Base-by-base conservation (phyloP, 2,888 invertebrate genomes). In the Schizotus pectinicornis region DNA sequence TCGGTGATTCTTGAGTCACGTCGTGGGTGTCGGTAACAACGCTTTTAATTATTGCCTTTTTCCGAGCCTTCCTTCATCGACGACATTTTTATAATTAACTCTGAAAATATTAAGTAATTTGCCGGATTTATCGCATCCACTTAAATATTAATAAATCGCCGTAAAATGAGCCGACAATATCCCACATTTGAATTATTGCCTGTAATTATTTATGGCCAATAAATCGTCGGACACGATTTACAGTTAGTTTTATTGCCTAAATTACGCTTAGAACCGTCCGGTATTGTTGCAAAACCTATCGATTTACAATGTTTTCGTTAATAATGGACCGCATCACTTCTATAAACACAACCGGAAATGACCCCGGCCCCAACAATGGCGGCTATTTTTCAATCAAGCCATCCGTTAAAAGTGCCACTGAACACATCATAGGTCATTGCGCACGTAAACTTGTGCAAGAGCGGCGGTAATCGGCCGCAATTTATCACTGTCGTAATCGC, bases 361-460 rank as follows among this genome's bases (percentile, higher is more conserved):
- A 51, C 52, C 52, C 52, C 31, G 46, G 34, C 47, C 35, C 9
- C 51, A 52, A 57, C 57, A 57, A 59, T 59, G 49, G 55, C 46
- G 41, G 35, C 36, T 46, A 59, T 59, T 59, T 59, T 59, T 59
- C 36, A 59, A 59, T 48, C 53, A 59, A 59, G 49, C 50, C 59
- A 59, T 59, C 59, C 59, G 59, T 59, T 49, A 59, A 59, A 59
- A 59, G 50, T 54, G 54, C 59, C 57, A 57, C 57, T 38, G 57
- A 57, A 48, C 52, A 22, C 22, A 57, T 57, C 59, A 59, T 53
- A 59, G 59, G 59, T 59, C 59, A 55, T 55, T 59, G 59, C 59
- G 59, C 53, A 59, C 43, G 13, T 57, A 51, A 48, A 51, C 52
- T 47, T 51, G 53, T 53, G 53, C 53, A 47, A 51, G 41, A 47